Conservation (phyloP, 2,113 vertebrate genomes). For the Todiramphus saurophagus region DNA sequence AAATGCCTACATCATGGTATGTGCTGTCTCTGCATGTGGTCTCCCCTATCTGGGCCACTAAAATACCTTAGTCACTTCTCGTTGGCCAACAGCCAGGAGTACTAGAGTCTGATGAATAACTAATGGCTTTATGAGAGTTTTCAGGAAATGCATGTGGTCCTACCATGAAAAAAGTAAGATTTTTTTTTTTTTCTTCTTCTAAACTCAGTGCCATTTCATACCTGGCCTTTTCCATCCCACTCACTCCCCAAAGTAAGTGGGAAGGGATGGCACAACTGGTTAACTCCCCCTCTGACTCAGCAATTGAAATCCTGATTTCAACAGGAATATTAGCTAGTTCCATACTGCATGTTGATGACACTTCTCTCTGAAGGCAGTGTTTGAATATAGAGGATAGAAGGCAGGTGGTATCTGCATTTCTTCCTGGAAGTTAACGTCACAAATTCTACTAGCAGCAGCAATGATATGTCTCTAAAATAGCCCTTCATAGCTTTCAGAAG, state of each 20-base stretch:
- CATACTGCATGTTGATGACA: not conserved
- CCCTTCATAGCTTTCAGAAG: not conserved
- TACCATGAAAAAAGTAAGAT: not conserved
- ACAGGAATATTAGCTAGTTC: not conserved
- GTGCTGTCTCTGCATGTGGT: constrained; percentile 19
- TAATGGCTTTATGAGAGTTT: not conserved
- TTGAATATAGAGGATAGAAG: not conserved
- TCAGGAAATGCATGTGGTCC: not conserved
- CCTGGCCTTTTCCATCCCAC: not conserved
- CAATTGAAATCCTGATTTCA: not conserved
- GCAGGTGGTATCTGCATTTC: not conserved
- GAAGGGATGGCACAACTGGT: not conserved
- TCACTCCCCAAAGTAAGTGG: not conserved
- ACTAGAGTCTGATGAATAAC: not conserved
- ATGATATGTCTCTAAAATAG: not conserved
- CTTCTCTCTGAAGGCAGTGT: not conserved
- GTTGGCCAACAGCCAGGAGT: not conserved
- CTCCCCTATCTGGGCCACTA: not conserved
- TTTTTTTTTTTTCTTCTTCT: not conserved
- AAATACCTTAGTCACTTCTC: not conserved
- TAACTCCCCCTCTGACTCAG: not conserved
- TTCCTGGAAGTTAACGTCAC: not conserved
- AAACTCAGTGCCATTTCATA: not conserved
- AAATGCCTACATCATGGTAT: constrained; percentile 98
- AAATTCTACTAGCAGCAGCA: not conserved